These are phyloP conservation scores for Philopedon plagiatum DNA, from an alignment of 2,888 invertebrate genomes.

Conservation along the genomic window DNA sequence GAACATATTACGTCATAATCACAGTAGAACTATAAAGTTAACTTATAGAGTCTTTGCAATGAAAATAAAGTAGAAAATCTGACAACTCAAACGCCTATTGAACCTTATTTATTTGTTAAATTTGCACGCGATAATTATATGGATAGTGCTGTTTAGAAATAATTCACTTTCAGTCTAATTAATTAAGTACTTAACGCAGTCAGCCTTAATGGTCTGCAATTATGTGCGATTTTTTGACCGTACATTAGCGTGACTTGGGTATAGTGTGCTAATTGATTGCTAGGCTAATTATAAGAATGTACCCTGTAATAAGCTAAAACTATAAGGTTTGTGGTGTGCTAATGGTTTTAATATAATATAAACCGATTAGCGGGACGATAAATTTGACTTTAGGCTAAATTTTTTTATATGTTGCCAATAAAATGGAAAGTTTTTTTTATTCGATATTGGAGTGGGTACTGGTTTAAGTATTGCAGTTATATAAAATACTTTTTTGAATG, in stretches of 20 bases:
- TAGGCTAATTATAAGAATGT: conserved; percentile 22
- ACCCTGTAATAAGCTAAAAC: conserved; percentile 19
- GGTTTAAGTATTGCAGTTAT: too few relatives aligned
- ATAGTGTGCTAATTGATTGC: conserved; percentile 40
- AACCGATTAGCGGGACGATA: too few relatives aligned
- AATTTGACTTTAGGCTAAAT: too few relatives aligned
- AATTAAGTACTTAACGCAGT: conserved; percentile 38
- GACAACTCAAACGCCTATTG: conserved; percentile 36
- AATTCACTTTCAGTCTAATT: conserved; percentile 42
- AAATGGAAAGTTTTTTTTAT: too few relatives aligned
- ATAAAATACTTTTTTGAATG: too few relatives aligned
- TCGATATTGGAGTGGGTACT: too few relatives aligned
- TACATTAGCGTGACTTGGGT: conserved; percentile 36
- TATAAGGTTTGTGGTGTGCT: not conserved
- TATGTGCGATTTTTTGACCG: conserved; percentile 36
- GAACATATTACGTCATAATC: not conserved
- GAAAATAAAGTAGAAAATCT: conserved; percentile 28
- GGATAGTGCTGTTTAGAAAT: conserved; percentile 40
- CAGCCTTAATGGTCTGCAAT: conserved; percentile 36
- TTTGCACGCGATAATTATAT: conserved; percentile 42
- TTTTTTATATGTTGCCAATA: too few relatives aligned
- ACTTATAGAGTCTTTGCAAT: conserved; percentile 6
- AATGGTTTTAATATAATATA: conserved; percentile 4
- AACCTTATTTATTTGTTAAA: conserved; percentile 35
- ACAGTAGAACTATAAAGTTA: conserved; percentile 14